Conservation (phyloP, 2,888 invertebrate species). For the Marronus borbonicus region DNA sequence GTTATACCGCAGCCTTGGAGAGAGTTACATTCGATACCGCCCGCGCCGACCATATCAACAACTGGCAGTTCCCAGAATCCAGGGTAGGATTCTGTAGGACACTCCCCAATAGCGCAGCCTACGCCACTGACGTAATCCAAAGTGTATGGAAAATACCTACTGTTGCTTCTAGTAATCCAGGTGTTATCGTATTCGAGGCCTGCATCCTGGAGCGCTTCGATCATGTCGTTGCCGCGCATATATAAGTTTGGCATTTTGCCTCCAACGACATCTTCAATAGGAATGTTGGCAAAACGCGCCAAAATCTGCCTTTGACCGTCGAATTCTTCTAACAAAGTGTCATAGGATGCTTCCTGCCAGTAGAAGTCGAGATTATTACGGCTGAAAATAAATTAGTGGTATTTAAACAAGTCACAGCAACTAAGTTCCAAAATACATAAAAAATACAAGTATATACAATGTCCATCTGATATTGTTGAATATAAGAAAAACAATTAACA, state of each 20-base stretch:
- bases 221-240: conserved; percentile 74
- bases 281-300: conserved; percentile 66
- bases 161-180: conserved; percentile 73
- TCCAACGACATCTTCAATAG: conserved; percentile 63
- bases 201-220: conserved; percentile 72
- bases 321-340: conserved; percentile 64
- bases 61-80: conserved; percentile 81
- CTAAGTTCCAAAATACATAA: too few relatives aligned
- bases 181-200: conserved; percentile 76
- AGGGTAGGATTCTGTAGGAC: conserved; percentile 74
- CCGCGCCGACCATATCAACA: conserved; percentile 72
- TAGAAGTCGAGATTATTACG: conserved; percentile 58
- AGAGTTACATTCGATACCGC: conserved; percentile 71
- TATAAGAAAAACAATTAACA: too few relatives aligned
- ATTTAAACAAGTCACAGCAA: too few relatives aligned
- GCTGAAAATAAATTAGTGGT: too few relatives aligned
- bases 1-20: conserved; percentile 46
- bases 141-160: conserved; percentile 80
- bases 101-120: conserved; percentile 74
- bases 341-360: conserved; percentile 63
- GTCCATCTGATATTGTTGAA: too few relatives aligned
- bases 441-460: too few relatives aligned
- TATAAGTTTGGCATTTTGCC: conserved; percentile 74
- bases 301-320: conserved; percentile 65
- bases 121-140: conserved; percentile 75